Conservation (phyloP, 2,888 invertebrate species). For the Sphinx pinastri region DNA sequence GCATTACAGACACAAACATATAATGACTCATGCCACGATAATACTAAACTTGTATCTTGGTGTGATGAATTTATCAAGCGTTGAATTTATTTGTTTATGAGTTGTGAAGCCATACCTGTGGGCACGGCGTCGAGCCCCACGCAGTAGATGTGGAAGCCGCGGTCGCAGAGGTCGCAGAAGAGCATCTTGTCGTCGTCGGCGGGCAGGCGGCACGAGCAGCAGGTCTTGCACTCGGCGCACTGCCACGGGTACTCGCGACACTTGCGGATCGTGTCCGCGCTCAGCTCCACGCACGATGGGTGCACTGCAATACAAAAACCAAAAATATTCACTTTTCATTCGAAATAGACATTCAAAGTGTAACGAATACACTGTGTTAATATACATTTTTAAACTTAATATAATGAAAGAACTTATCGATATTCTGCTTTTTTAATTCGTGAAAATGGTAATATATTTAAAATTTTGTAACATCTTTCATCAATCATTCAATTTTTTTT, state of each 20-base stretch:
- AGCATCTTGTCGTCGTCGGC: slow-evolving; percentile 96
- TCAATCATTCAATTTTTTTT: no score
- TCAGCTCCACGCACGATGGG: slow-evolving; percentile 94
- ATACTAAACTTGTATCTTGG: neutral
- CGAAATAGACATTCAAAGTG: no score
- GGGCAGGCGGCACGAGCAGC: slow-evolving; percentile 91
- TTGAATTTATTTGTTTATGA: neutral
- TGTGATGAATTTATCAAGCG: neutral
- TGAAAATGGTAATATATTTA: no score
- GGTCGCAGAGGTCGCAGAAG: slow-evolving; percentile 97
- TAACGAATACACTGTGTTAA: no score
- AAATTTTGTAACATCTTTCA: no score
- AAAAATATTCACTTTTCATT: neutral
- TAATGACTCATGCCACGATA: no score
- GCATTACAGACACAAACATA: no score
- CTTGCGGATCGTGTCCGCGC: slow-evolving; percentile 91
- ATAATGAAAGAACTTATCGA: no score
- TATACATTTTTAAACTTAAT: no score
- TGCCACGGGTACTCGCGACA: slow-evolving; percentile 96
- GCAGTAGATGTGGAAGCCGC: slow-evolving; percentile 97
- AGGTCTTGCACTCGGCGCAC: slow-evolving; percentile 96
- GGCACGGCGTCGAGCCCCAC: slow-evolving; percentile 89
- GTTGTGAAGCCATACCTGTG: slow-evolving; percentile 81
- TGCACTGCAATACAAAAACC: slow-evolving; percentile 83
- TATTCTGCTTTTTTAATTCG: no score